Evolutionary conservation across 53 echinoderm and acorn worm species (phyloP), one percentile per base, ranked within the genome.

Genomic region (Temnopleurus reevesii): DNA sequence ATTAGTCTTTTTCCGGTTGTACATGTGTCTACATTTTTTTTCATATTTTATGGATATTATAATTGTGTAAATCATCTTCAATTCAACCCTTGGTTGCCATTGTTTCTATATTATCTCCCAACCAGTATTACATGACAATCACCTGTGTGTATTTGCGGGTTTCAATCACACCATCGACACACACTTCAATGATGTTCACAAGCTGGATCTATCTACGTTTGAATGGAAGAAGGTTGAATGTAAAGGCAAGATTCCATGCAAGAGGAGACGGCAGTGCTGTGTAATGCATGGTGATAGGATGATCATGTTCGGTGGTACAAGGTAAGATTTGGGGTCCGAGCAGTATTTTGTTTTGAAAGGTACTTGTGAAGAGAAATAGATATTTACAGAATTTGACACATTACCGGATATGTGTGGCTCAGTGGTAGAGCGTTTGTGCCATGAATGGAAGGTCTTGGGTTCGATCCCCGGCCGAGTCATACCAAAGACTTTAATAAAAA

Each of bases 251-350:
- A 45, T 91, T 8, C 99, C 99, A 3, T 90, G 96, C 47, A 89
- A 89, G 21, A 77, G 99, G 21, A 87, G 99, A 8, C 87, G 99
- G 45, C 99, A 99, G 30, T 99, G 99, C 81, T 99, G 99, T 81
- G 89, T 95, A 35, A 80, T 92, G 77, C 76, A 93, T 41, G 53
- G 80, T 24, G 94, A 96, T 58, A 94, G 93, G 71, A 92, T 99
- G 92, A 86, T 94, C 80, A 86, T 99, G 91, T 99, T 99, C 89
- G 99, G 99, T 25, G 99, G 99, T 38, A 99, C 99, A 28, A 99
- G 99, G 99, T 99, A 91, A 10, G 53, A 9, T 12, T 53, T 53
- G 9, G 9, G 53, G 17, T 53, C 53, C 9, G 53, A 12, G 9
- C 53, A 12, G 53, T 53, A 12, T 17, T 17, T 12, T 53, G 9